Base-by-base conservation (phyloP, 2,888 invertebrate species). In the Stenodera caucasica region DNA sequence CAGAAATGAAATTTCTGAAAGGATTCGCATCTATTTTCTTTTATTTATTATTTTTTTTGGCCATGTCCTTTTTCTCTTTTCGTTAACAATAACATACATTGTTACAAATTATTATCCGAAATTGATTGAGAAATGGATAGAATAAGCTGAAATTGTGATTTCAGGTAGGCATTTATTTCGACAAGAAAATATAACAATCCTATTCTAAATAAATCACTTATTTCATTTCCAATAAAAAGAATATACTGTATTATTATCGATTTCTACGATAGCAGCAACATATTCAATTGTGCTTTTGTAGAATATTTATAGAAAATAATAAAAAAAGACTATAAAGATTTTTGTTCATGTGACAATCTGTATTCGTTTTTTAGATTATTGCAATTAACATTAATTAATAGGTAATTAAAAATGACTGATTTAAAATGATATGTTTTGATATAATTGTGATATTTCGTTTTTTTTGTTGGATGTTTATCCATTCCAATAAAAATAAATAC, bases 391-490 rank as follows among this genome's bases (percentile, higher is more conserved):
- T 4, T 26, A 26, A 2, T 26, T 26, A 4, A 5, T 26, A 26
- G 7, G 26, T 5, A 30, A 30, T 9, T 1, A 21, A 12, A 45
- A 45, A 21, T 18, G 60, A 54, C 60, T 53, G 57, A 61, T 55
- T 30, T 18, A 50, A 55, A 29, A 32, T 57, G 18, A 57, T 61
- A 57, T 57, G 57, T 61, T 53, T 55, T 51, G 55, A 55, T 40
- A 40, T 60, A 32, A 56, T 53, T 60, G 60, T 60, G 60, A 60
- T 60, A 60, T 53, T 60, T 57, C 57, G 49, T 57, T 60, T 54
- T 35, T 12, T 51, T 49, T 33, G 12, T 32, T 26, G 30, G 15
- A 49, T 21, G 23, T 26, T 18, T 23, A 33, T 33, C 15, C 32
- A 33, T 52, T 52, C 14, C 12, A 5, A 4, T 26, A 26, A 26